phyloP scores from a whole-genome alignment of 2,113 vertebrate genomes.

The Vireo altiloquus region DNA sequence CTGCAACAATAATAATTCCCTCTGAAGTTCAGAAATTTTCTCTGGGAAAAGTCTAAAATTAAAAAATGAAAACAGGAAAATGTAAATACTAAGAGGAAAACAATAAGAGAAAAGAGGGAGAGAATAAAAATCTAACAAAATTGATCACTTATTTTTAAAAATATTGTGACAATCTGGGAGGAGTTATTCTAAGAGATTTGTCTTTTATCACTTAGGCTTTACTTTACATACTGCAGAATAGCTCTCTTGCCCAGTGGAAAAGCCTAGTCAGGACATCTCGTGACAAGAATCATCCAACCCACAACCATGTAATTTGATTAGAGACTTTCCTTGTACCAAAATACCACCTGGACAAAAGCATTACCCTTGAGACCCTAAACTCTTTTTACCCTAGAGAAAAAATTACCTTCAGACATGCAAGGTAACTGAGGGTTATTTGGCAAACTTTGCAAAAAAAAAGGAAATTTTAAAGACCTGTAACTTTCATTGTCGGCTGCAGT shows the following conservation, averaged over 20 bases:
- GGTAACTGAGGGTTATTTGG: neutral
- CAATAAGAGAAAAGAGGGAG: rapidly evolving
- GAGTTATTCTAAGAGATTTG: neutral
- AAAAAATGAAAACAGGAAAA: neutral
- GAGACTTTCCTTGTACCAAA: neutral
- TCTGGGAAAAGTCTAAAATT: neutral
- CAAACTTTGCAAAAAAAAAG: neutral
- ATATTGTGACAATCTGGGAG: neutral
- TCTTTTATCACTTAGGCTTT: neutral
- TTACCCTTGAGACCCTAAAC: neutral
- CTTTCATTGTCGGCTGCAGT: neutral
- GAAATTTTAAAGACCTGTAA: neutral
- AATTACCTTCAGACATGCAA: neutral
- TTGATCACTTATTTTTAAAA: neutral
- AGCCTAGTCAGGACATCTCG: neutral
- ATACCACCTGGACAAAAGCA: neutral
- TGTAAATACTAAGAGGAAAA: neutral
- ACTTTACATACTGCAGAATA: neutral
- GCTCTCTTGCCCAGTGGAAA: neutral
- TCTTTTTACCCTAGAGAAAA: neutral
- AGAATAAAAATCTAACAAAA: neutral
- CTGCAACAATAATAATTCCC: neutral
- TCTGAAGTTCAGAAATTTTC: neutral
- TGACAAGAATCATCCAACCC: neutral
- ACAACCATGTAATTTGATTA: neutral